A percentile compares a stretch with the other conserved stretches of the same genome.
Evolutionary conservation across 2,113 vertebrate species (phyloP).

Genomic region (Tiliqua scincoides): DNA sequence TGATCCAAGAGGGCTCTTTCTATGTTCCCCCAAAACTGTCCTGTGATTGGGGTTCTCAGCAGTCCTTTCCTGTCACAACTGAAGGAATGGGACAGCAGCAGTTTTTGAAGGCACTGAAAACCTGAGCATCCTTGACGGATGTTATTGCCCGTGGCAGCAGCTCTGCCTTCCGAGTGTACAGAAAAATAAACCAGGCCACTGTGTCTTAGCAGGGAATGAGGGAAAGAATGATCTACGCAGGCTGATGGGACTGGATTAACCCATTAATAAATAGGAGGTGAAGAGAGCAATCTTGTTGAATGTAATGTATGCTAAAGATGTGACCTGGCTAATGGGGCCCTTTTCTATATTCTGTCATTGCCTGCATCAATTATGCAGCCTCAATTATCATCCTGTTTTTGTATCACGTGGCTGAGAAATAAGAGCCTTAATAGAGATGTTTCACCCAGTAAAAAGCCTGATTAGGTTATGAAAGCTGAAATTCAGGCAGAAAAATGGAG

Average conservation of each 20-base stretch:
- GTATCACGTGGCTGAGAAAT: slow-evolving; percentile 68
- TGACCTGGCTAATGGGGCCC: slow-evolving; percentile 76
- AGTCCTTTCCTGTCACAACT: not conserved
- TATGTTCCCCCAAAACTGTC: not conserved
- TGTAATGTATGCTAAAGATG: slow-evolving; percentile 76
- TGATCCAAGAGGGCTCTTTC: no score
- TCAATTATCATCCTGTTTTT: slow-evolving; percentile 74
- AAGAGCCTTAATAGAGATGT: slow-evolving; percentile 73
- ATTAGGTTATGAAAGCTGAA: slow-evolving; percentile 75
- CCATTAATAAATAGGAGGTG: slow-evolving; percentile 76
- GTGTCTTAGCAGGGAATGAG: slow-evolving; percentile 61
- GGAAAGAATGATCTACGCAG: slow-evolving; percentile 67
- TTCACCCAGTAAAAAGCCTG: slow-evolving; percentile 70
- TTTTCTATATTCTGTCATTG: slow-evolving; percentile 74
- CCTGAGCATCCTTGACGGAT: not conserved
- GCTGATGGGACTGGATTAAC: slow-evolving; percentile 71
- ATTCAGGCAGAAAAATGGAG: slow-evolving; percentile 37
- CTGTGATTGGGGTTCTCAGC: not conserved
- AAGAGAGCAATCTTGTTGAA: slow-evolving; percentile 76
- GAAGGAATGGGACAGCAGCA: not conserved
- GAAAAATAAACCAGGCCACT: slow-evolving; percentile 51
- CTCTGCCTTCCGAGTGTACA: slow-evolving; percentile 48
- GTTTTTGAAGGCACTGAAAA: not conserved
- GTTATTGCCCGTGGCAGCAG: slow-evolving; percentile 48
- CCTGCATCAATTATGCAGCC: slow-evolving; percentile 71